These are phyloP conservation scores for Pholis gunnellus DNA, from an alignment of 2,113 vertebrate species.

Conservation along the genomic window DNA sequence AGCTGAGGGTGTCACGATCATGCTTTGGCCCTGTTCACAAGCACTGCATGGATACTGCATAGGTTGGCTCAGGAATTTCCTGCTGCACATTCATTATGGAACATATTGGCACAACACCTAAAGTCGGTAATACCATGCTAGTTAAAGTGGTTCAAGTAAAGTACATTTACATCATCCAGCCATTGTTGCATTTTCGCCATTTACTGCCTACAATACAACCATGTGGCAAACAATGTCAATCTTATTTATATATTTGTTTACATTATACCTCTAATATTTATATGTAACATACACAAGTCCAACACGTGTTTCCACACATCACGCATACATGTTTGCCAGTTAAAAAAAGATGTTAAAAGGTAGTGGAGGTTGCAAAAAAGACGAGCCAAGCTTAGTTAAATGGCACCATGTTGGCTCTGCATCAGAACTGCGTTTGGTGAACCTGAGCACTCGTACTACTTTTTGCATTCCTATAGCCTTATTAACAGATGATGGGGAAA, in stretches of 20 bases:
- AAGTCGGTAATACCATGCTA: not conserved
- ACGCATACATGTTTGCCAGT: not conserved
- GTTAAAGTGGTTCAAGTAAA: not conserved
- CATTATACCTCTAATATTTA: conserved; percentile 13
- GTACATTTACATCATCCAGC: not conserved
- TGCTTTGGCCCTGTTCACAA: not conserved
- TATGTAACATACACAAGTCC: not conserved
- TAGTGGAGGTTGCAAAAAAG: not conserved
- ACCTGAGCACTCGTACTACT: not conserved
- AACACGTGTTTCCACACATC: not conserved
- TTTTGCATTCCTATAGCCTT: not conserved
- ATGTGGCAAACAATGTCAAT: not conserved
- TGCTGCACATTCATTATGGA: conserved; percentile 3
- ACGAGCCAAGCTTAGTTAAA: not conserved
- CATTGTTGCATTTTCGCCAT: not conserved
- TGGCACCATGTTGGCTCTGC: not conserved
- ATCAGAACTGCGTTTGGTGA: not conserved
- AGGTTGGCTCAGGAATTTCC: conserved; percentile 15
- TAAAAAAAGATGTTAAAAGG: not conserved
- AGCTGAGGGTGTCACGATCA: not conserved
- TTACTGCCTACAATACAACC: not conserved
- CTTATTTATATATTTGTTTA: not conserved
- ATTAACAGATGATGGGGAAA: not conserved
- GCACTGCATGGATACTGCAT: conserved; percentile 21
- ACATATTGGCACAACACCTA: not conserved